Percentiles rank a stretch among this genome's conserved stretches.
These are phyloP conservation scores for Catalaphyllia jardinei DNA, from an alignment of 64 coral and sea anemone species.

Conservation along the genomic window DNA sequence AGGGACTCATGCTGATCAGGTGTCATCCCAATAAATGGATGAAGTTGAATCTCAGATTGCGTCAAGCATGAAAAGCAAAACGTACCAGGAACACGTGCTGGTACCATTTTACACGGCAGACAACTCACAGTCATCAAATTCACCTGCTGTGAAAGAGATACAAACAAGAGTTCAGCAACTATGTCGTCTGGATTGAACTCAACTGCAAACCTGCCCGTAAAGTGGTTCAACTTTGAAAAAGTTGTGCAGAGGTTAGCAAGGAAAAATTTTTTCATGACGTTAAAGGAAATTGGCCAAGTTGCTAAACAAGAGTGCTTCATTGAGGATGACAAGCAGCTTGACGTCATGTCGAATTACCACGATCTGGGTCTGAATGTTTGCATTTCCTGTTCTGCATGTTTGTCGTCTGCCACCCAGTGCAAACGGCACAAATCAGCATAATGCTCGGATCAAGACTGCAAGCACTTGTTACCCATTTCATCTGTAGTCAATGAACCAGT, in stretches of 20 bases:
- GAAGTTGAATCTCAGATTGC: background rate
- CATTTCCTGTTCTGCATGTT: constrained; percentile 55
- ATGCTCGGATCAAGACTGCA: constrained; percentile 51
- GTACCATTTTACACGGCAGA: constrained; percentile 10
- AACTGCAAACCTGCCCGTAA: constrained; percentile 23
- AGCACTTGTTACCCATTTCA: constrained; percentile 40
- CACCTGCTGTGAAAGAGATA: background rate
- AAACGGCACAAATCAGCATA: constrained; percentile 23
- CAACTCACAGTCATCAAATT: constrained; percentile 35
- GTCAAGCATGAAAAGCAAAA: background rate
- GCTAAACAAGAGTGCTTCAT: constrained; percentile 54
- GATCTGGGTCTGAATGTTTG: constrained; percentile 67
- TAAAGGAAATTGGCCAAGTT: constrained; percentile 31
- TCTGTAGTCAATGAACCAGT: constrained; percentile 21
- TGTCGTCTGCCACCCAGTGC: background rate
- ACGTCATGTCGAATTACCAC: constrained; percentile 63
- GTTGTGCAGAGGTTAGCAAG: constrained; percentile 17
- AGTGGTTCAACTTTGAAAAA: constrained; percentile 81
- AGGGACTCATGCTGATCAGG: constrained; percentile 51
- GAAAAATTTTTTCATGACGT: constrained; percentile 33
- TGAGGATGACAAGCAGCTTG: constrained; percentile 45
- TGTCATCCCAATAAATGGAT: background rate
- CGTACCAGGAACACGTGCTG: constrained; percentile 33
- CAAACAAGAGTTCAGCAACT: background rate
- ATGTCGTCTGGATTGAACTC: constrained; percentile 18